These are phyloP conservation scores for Crocuta crocuta DNA, from an alignment of 2,113 vertebrate genomes.

Conservation along the genomic window DNA sequence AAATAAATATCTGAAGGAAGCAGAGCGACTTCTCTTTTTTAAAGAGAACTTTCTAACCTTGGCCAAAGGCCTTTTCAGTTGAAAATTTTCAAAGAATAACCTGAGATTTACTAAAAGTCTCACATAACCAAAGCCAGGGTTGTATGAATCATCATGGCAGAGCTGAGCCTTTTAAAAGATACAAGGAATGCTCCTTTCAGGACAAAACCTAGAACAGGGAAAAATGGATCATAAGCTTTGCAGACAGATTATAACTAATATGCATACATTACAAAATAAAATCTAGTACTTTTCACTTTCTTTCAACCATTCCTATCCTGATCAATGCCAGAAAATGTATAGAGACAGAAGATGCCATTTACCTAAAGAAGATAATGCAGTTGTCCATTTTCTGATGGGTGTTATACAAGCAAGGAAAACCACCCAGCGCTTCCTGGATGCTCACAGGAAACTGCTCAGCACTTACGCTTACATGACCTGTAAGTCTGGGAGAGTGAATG, in stretches of 20 bases:
- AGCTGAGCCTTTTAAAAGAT: neutral
- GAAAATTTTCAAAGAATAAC: neutral
- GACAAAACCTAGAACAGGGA: neutral
- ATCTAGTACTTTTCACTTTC: constrained; percentile 4
- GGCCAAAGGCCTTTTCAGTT: neutral
- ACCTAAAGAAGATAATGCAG: neutral
- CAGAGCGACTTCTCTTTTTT: neutral
- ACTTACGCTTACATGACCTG: neutral
- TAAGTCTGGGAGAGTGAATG: neutral
- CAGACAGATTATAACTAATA: neutral
- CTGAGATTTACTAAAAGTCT: neutral
- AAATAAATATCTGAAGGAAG: neutral
- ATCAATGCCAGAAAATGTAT: neutral
- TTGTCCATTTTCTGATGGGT: neutral
- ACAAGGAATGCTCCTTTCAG: neutral
- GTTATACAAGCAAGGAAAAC: neutral
- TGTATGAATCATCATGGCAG: neutral
- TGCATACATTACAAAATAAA: neutral
- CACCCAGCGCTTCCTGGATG: neutral
- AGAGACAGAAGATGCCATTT: neutral
- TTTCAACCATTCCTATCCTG: neutral
- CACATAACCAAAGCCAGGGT: neutral
- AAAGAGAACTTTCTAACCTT: neutral
- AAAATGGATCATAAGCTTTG: neutral
- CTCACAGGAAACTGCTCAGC: neutral